phyloP scores from a whole-genome alignment of 2,797 vertebrate genomes.

The Orientallactaga sibirica region DNA sequence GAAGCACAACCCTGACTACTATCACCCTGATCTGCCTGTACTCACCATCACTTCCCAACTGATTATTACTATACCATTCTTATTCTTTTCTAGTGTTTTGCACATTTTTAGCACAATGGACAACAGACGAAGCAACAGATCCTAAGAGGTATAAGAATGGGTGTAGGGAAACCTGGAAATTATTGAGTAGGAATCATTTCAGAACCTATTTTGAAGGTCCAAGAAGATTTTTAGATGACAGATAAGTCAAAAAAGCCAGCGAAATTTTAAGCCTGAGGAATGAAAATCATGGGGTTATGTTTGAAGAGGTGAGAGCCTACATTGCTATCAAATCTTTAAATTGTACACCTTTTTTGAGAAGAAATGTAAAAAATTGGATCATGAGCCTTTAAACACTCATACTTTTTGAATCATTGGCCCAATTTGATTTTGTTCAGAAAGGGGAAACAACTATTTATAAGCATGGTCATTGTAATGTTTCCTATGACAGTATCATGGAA shows the following conservation, averaged over 20 bases:
- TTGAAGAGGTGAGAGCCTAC: background rate
- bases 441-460: background rate
- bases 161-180: background rate
- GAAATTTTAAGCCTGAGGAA: background rate
- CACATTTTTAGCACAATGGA: background rate
- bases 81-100: background rate
- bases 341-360: background rate
- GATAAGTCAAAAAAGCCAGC: background rate
- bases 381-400: slow-evolving; percentile 10
- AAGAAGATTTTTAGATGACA: slow-evolving; percentile 35
- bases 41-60: background rate
- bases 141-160: background rate
- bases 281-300: background rate
- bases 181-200: background rate
- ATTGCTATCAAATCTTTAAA: background rate
- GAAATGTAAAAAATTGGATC: background rate
- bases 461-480: background rate
- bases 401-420: background rate
- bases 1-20: background rate
- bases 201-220: background rate
- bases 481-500: background rate
- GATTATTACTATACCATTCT: background rate
- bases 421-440: slow-evolving; percentile 29
- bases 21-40: background rate
- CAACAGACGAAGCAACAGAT: background rate